Base-by-base conservation (phyloP, 2,888 invertebrate species). In the Sisyra terminalis region DNA sequence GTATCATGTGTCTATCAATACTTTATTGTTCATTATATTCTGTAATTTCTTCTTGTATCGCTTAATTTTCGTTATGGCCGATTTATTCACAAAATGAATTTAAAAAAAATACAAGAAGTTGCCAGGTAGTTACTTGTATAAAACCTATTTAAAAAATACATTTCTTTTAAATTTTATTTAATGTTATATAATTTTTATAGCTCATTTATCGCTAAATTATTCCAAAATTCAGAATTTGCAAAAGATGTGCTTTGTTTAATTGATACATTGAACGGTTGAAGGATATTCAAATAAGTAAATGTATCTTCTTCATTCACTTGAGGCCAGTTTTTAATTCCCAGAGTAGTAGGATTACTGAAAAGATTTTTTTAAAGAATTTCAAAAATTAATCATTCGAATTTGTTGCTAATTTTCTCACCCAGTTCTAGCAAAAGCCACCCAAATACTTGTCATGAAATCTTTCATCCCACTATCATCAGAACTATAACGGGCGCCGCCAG, bases 201-300 rank as follows among this genome's bases (percentile, higher is more conserved):
- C 6, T 37, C 15, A 13, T 13, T 37, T 8, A 14, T 2, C n/a
- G 14, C 11, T 13, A 37, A n/a, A 16, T 13, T 5, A 15, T 17
- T 37, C 37, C 37, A 37, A 17, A 37, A 37, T 8, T 37, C 15
- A 15, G 17, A 6, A 16, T 37, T 14, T 16, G 14, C 37, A n/a
- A 37, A 16, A 5, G 11, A 9, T 3, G 7, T 16, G 8, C n/a
- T 16, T 16, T 37, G 6, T 6, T 37, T 14, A 13, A 37, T 8
- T 16, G n/a, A 16, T 16, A 16, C n/a, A 9, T 3, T 37, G 10
- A 15, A 8, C 17, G 37, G 15, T 17, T 8, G 8, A 16, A 13
- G 7, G n/a, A 37, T 37, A 16, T 14, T 16, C 15, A 37, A 3
- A 37, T 16, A 37, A 34, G 15, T 14, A 13, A 17, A 16, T 16